These are phyloP conservation scores for Sesia bembeciformis DNA, from an alignment of 2,888 invertebrate genomes.

Conservation along the genomic window DNA sequence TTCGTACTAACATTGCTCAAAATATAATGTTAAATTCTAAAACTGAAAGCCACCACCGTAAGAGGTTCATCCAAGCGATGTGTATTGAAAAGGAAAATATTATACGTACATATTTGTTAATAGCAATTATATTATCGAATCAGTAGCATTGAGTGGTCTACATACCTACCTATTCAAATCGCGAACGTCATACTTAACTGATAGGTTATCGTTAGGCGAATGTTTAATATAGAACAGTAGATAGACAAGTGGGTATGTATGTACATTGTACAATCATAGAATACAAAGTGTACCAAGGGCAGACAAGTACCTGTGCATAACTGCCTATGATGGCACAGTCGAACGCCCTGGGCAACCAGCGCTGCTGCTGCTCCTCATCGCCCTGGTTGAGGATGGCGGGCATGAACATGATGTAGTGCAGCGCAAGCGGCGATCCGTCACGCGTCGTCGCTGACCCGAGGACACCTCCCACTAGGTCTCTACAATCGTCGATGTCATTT, in stretches of 20 bases:
- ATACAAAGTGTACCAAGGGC: neutral
- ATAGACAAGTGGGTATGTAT: neutral
- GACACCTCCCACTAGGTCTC: constrained; percentile 75
- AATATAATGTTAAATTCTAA: too few relatives aligned
- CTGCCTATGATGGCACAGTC: constrained; percentile 89
- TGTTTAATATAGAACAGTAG: too few relatives aligned
- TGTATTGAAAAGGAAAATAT: too few relatives aligned
- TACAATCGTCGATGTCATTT: constrained; percentile 8
- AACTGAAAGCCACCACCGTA: too few relatives aligned
- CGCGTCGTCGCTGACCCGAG: constrained; percentile 74
- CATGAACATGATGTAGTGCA: constrained; percentile 95
- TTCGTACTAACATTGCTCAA: too few relatives aligned
- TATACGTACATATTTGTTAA: too few relatives aligned
- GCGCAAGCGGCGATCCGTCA: constrained; percentile 80
- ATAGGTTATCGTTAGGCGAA: too few relatives aligned
- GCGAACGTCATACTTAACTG: too few relatives aligned
- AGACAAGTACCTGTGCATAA: constrained; percentile 84
- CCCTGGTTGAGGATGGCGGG: constrained; percentile 92
- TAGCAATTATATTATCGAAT: too few relatives aligned
- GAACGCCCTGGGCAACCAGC: constrained; percentile 90
- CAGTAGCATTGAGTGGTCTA: too few relatives aligned
- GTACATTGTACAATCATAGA: neutral
- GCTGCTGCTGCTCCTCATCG: constrained; percentile 86
- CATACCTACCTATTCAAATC: too few relatives aligned
- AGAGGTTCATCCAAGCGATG: too few relatives aligned